These are phyloP conservation scores for Anastrepha obliqua DNA, from an alignment of 1,140 invertebrate species.

Conservation along the genomic window DNA sequence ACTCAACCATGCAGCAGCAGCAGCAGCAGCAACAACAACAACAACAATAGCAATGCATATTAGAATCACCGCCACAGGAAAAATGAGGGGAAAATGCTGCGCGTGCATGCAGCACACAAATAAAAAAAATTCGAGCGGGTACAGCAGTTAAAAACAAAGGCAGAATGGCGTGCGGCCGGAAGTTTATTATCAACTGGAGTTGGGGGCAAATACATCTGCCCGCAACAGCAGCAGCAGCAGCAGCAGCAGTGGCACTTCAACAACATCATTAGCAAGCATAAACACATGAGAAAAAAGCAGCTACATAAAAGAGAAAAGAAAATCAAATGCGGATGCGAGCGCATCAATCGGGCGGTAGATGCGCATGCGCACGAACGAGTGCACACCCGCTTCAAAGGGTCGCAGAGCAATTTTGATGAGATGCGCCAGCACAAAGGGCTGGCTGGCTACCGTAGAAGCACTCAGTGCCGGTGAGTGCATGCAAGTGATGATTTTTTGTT, in stretches of 20 bases:
- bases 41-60: not conserved
- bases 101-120: not conserved
- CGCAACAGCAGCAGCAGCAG: not conserved
- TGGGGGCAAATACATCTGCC: not conserved
- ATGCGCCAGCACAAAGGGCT: constrained; percentile 17
- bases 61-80: constrained; percentile 14
- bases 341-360: constrained; percentile 32
- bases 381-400: not conserved
- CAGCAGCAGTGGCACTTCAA: not conserved
- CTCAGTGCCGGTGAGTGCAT: not conserved
- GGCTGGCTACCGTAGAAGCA: not conserved
- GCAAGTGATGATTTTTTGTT: not conserved
- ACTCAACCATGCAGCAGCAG: constrained; percentile 24
- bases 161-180: constrained; percentile 7
- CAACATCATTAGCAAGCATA: constrained; percentile 23
- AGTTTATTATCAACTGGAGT: constrained; percentile 48
- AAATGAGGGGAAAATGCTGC: constrained; percentile 30
- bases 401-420: constrained; percentile 4
- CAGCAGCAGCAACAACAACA: not conserved
- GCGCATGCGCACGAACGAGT: constrained; percentile 35
- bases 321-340: not conserved
- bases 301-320: not conserved
- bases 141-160: constrained; percentile 1
- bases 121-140: not conserved
- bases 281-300: not conserved